Conservation (phyloP, 2,797 vertebrate genomes). For the Yasuhikotakia modesta region DNA sequence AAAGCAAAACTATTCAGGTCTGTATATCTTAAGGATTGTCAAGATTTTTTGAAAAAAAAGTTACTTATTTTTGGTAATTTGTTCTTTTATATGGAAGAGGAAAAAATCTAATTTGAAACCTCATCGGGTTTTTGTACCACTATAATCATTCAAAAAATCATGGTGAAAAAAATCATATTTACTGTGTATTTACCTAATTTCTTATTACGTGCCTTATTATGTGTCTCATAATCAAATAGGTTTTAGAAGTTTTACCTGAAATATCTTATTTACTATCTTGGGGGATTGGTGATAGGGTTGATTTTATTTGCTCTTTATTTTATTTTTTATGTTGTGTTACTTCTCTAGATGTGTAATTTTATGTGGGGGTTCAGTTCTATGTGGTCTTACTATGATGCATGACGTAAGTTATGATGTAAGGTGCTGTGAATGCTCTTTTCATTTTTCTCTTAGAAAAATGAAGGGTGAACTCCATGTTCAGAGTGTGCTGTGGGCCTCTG, state of each 20-base stretch:
- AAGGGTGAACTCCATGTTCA: conserved; percentile 54
- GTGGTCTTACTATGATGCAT: conserved; percentile 70
- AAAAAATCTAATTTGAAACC: conserved; percentile 73
- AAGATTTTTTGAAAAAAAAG: conserved; percentile 80
- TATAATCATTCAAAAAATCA: conserved; percentile 78
- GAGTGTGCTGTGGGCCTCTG: conserved; percentile 60
- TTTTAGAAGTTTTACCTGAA: conserved; percentile 77
- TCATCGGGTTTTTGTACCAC: conserved; percentile 82
- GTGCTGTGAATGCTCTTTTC: conserved; percentile 69
- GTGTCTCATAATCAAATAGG: conserved; percentile 79
- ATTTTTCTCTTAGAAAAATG: conserved; percentile 50
- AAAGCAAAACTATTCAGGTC: conserved; percentile 81
- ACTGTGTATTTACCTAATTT: conserved; percentile 83
- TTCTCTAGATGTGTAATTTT: conserved; percentile 70
- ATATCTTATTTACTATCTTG: conserved; percentile 75
- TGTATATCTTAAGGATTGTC: conserved; percentile 79
- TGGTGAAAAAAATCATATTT: conserved; percentile 74
- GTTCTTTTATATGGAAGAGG: conserved; percentile 76
- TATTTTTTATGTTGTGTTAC: conserved; percentile 59
- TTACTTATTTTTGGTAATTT: conserved; percentile 84
- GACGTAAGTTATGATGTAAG: conserved; percentile 64
- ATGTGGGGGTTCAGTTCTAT: conserved; percentile 68
- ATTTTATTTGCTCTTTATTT: conserved; percentile 56
- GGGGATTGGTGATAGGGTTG: conserved; percentile 74
- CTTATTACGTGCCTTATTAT: conserved; percentile 87